Percentiles rank a stretch among this genome's conserved stretches.
These are phyloP conservation scores for Drosophila busckii DNA, from an alignment of 1,140 invertebrate genomes.

Conservation along the genomic window DNA sequence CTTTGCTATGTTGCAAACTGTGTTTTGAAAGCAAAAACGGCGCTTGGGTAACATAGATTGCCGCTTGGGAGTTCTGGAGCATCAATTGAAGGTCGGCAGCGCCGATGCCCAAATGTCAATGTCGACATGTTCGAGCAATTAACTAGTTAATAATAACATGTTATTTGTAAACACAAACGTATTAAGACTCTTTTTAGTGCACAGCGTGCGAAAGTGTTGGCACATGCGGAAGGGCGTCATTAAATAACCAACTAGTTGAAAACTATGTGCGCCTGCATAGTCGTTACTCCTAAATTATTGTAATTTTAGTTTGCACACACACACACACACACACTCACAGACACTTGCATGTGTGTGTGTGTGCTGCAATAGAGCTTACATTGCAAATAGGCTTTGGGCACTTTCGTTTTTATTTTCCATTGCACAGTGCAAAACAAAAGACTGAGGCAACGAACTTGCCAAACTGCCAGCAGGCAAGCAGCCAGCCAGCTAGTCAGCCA, in stretches of 20 bases:
- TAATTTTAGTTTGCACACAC: conserved; percentile 42
- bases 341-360: conserved; percentile 8
- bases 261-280: neutral
- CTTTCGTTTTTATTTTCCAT: conserved; percentile 61
- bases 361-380: conserved; percentile 47
- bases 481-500: too few species aligned
- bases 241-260: conserved; percentile 45
- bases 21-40: too few species aligned
- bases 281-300: conserved; percentile 29
- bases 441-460: conserved; percentile 48
- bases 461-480: conserved; percentile 4
- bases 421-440: conserved; percentile 32
- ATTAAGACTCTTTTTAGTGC: conserved; percentile 31
- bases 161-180: too few species aligned
- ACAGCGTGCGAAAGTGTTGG: conserved; percentile 45
- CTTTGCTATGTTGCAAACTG: too few species aligned
- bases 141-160: too few species aligned
- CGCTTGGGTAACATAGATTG: too few species aligned
- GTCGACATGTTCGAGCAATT: too few species aligned
- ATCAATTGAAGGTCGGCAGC: too few species aligned
- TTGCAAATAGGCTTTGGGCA: conserved; percentile 32
- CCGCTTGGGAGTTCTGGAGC: too few species aligned
- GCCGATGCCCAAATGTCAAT: too few species aligned
- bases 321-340: conserved; percentile 11
- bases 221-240: conserved; percentile 54